phyloP scores from a whole-genome alignment of 2,797 vertebrate genomes.

The Vespertilio murinus region DNA sequence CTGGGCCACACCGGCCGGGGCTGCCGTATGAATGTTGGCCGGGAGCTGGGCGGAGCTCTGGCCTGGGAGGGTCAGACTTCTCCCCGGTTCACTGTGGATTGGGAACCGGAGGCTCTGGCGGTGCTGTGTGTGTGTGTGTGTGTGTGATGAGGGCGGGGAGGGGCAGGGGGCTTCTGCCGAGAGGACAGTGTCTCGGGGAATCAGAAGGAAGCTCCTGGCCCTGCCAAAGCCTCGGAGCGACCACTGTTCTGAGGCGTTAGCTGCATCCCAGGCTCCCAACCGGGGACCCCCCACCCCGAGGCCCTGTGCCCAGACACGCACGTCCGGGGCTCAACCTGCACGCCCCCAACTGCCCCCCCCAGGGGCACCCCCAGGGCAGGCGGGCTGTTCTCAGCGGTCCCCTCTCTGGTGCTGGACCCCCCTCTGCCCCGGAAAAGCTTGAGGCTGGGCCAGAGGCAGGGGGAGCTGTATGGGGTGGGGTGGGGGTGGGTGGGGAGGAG shows the following conservation, averaged over 20 bases:
- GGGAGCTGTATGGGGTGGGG: no score
- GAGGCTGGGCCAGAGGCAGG: background rate
- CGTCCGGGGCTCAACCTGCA: fast-evolving
- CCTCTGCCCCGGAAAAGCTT: no score
- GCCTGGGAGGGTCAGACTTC: background rate
- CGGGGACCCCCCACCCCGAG: background rate
- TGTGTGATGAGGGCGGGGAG: no score
- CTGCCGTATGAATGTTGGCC: background rate
- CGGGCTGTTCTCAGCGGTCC: no score
- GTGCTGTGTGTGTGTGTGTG: no score
- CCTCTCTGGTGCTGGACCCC: no score
- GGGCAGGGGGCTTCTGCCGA: background rate
- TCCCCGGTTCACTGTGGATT: background rate
- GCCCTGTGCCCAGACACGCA: background rate
- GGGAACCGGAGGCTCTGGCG: background rate
- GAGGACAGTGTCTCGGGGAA: background rate
- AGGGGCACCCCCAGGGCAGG: background rate
- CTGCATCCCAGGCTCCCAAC: background rate
- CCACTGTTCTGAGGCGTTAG: background rate
- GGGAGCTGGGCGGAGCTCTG: background rate
- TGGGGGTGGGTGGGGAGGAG: background rate
- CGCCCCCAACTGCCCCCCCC: background rate
- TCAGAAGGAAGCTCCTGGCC: background rate
- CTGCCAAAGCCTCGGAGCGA: background rate
- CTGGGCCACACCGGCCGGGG: no score